Evolutionary conservation across 2,888 invertebrate genomes (phyloP).

Genomic region (Cataglyphis albicans): DNA sequence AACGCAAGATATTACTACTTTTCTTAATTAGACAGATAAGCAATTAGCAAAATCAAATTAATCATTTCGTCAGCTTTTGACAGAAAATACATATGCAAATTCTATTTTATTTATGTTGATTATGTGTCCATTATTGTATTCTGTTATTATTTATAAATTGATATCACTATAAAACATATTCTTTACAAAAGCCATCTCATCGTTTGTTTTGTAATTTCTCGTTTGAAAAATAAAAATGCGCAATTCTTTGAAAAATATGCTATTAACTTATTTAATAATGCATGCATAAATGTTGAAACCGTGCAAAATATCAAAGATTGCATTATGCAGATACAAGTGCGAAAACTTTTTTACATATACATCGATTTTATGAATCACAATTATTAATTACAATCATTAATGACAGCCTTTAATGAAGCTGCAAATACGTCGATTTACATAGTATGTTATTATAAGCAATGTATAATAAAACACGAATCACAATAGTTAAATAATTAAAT

Average conservation of each 20-base stretch:
- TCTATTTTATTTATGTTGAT: background rate
- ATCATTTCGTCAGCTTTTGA: background rate
- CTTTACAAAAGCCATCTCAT: background rate
- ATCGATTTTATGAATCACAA: background rate
- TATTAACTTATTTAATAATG: background rate
- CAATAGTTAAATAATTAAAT: too few relatives aligned
- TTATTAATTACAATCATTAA: background rate
- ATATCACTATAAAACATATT: background rate
- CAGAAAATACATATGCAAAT: background rate
- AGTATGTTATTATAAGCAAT: too few relatives aligned
- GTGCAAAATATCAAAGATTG: background rate
- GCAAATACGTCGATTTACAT: too few relatives aligned
- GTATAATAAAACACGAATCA: too few relatives aligned
- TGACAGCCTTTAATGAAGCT: background rate
- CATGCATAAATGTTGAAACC: background rate
- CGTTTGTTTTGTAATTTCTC: background rate
- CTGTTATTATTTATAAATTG: background rate
- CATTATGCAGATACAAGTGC: background rate
- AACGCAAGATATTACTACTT: background rate
- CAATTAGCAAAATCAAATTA: background rate
- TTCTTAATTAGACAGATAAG: background rate
- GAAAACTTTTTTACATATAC: background rate
- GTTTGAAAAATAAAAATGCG: background rate
- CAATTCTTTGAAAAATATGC: background rate
- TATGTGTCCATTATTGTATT: background rate